A percentile compares a stretch with the other conserved stretches of the same genome.
phyloP scores from a whole-genome alignment of 1,140 invertebrate genomes.

The Cherax destructor region DNA sequence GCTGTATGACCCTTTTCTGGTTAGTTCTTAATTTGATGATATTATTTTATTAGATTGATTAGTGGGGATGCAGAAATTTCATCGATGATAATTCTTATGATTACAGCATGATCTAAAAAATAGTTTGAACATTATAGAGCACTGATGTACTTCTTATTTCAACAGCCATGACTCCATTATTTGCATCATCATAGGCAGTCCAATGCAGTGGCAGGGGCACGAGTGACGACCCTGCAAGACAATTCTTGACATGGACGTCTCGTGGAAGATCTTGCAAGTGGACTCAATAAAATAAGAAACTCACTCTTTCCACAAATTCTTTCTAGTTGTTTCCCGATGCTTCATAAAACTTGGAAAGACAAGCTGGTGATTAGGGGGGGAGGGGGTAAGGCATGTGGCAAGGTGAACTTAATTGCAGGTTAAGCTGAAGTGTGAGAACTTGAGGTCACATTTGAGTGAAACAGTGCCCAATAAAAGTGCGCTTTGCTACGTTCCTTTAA shows the following conservation, averaged over 20 bases:
- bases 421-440: no score
- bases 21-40: no score
- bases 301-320: not conserved
- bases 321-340: no score
- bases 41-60: no score
- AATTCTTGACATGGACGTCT: not conserved
- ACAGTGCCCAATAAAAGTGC: no score
- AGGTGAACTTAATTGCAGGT: no score
- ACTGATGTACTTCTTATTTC: not conserved
- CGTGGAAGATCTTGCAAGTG: not conserved
- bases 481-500: no score
- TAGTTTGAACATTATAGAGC: not conserved
- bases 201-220: not conserved
- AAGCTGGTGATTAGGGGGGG: no score
- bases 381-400: no score
- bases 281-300: not conserved
- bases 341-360: no score
- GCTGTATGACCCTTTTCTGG: no score
- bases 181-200: constrained; percentile 9
- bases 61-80: not conserved
- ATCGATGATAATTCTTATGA: not conserved
- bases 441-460: no score
- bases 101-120: not conserved
- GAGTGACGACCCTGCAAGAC: not conserved
- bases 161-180: constrained; percentile 26